Conservation (phyloP, 2,888 invertebrate genomes). For the Leucania comma region DNA sequence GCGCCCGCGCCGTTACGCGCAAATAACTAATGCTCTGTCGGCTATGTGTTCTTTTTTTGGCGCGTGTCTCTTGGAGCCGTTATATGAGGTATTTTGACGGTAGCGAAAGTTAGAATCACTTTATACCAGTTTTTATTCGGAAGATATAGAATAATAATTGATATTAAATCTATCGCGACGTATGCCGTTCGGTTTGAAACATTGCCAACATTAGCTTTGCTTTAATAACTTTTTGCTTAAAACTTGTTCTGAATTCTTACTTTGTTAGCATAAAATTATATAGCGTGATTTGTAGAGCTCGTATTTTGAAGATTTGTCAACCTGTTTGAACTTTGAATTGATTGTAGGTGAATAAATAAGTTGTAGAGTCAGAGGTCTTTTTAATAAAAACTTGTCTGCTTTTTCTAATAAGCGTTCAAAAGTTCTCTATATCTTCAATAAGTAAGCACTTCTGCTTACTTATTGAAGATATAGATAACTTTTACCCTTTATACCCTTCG, state of each 20-base stretch:
- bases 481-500: too few relatives aligned
- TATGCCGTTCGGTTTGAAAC: constrained; percentile 56
- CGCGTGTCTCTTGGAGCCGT: constrained; percentile 87
- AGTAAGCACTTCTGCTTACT: too few relatives aligned
- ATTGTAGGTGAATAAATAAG: constrained; percentile 41
- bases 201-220: constrained; percentile 53
- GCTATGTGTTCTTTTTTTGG: constrained; percentile 84
- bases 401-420: constrained; percentile 13
- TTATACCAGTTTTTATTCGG: constrained; percentile 79
- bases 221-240: constrained; percentile 44
- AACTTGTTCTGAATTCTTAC: constrained; percentile 51
- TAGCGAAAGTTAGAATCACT: constrained; percentile 88
- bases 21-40: constrained; percentile 82
- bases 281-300: constrained; percentile 43
- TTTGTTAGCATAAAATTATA: constrained; percentile 48
- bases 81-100: constrained; percentile 81
- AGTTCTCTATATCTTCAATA: background rate
- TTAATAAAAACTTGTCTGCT: constrained; percentile 9
- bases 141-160: constrained; percentile 67
- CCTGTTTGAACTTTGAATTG: constrained; percentile 52
- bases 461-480: too few relatives aligned
- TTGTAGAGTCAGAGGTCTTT: constrained; percentile 30
- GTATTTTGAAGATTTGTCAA: constrained; percentile 44
- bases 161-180: constrained; percentile 64
- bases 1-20: constrained; percentile 87